These are phyloP conservation scores for Myodes glareolus DNA, from an alignment of 2,113 vertebrate species.

Conservation along the genomic window DNA sequence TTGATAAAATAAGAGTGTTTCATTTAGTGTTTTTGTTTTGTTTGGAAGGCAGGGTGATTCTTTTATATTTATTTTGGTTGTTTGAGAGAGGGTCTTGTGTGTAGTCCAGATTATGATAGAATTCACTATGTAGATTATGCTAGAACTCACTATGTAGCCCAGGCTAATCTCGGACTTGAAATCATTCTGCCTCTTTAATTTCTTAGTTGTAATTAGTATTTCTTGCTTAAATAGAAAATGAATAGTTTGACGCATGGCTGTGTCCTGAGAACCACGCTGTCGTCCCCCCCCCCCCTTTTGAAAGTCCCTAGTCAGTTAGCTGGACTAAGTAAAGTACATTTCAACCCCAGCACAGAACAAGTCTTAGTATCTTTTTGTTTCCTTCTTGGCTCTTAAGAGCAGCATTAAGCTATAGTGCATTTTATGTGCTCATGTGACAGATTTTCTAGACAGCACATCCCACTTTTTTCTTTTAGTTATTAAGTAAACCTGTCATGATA, in stretches of 20 bases:
- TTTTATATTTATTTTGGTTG: neutral
- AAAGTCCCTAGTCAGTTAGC: neutral
- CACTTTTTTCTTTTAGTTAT: neutral
- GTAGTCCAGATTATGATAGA: neutral
- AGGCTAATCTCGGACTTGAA: neutral
- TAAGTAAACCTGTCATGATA: neutral
- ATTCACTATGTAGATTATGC: neutral
- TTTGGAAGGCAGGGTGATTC: neutral
- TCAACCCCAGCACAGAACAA: neutral
- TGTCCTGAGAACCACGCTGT: neutral
- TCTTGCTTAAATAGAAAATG: neutral
- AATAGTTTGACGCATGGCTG: neutral
- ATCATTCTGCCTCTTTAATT: neutral
- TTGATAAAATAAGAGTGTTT: neutral
- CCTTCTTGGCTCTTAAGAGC: neutral
- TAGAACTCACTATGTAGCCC: neutral
- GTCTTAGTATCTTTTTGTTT: neutral
- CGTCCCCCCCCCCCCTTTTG: neutral
- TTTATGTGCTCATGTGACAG: conserved; percentile 6
- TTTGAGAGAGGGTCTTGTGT: neutral
- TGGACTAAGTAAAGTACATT: neutral
- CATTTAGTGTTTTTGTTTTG: neutral
- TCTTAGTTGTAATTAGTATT: conserved; percentile 27
- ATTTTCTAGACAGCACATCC: conserved; percentile 27
- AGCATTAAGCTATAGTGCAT: neutral